These are phyloP conservation scores for Vannuccia rotundouncinata DNA, from an alignment of 2,888 invertebrate genomes.

Conservation along the genomic window DNA sequence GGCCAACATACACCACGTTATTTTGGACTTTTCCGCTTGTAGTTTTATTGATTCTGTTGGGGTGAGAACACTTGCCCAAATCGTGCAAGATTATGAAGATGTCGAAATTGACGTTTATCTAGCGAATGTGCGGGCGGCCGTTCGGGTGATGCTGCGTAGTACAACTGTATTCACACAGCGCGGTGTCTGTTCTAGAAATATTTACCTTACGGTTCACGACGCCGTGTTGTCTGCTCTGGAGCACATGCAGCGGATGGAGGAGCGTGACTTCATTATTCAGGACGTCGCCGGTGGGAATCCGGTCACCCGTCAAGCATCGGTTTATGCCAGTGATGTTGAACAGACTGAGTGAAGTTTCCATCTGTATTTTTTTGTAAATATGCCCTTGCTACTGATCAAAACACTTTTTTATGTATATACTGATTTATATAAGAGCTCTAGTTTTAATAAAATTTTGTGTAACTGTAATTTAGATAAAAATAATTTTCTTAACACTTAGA, in stretches of 20 bases:
- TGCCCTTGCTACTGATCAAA: too few species aligned
- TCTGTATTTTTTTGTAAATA: too few species aligned
- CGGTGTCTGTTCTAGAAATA: conserved; percentile 47
- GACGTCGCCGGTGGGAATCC: conserved; percentile 29
- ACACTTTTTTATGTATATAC: too few species aligned
- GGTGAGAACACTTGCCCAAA: conserved; percentile 49
- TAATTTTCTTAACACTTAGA: too few species aligned
- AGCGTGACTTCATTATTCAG: conserved; percentile 30
- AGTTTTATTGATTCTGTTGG: conserved; percentile 52
- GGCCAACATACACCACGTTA: conserved; percentile 45
- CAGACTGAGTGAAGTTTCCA: too few species aligned
- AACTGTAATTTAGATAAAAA: too few species aligned
- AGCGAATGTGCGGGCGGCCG: conserved; percentile 46
- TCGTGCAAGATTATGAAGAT: conserved; percentile 48
- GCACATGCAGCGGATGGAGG: conserved; percentile 38
- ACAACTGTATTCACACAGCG: conserved; percentile 50
- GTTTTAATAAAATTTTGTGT: too few species aligned
- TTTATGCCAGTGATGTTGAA: conserved; percentile 8
- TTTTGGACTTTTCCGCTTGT: conserved; percentile 55
- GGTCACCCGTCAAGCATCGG: neutral
- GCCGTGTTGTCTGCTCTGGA: conserved; percentile 51
- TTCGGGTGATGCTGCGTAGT: conserved; percentile 52
- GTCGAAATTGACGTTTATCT: conserved; percentile 48
- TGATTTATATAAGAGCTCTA: too few species aligned
- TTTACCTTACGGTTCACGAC: conserved; percentile 59